Evolutionary conservation across 2,797 vertebrate genomes (phyloP).

Genomic region (Pipistrellus pipistrellus): DNA sequence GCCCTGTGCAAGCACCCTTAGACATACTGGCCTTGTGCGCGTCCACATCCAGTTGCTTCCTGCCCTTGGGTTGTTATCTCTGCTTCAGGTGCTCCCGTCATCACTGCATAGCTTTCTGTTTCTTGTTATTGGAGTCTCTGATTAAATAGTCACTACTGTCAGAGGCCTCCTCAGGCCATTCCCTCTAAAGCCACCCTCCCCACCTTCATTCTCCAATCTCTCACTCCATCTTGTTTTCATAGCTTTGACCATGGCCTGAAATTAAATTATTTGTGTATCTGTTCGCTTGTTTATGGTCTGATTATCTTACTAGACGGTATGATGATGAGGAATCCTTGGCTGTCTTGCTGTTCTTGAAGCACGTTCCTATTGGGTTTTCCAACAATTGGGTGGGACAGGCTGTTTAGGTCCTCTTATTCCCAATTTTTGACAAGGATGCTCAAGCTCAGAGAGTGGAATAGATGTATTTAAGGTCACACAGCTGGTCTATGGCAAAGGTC

Average conservation of each 20-base stretch:
- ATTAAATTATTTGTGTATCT: background rate
- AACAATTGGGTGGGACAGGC: background rate
- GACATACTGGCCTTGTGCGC: background rate
- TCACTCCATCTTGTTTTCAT: background rate
- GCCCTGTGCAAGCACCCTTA: accelerated
- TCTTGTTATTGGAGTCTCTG: background rate
- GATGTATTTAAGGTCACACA: background rate
- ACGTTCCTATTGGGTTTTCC: background rate
- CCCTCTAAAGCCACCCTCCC: no score
- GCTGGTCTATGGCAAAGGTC: background rate
- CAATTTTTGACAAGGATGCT: background rate
- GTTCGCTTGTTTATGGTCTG: background rate
- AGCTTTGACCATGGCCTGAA: background rate
- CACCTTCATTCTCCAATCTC: background rate
- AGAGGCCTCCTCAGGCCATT: background rate
- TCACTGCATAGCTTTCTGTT: background rate
- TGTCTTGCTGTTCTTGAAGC: background rate
- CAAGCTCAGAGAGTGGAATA: background rate
- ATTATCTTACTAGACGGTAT: background rate
- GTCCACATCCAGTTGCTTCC: background rate
- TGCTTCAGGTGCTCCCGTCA: background rate
- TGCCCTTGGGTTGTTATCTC: background rate
- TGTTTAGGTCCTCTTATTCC: background rate
- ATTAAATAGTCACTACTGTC: background rate
- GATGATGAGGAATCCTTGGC: background rate